Percentiles rank a stretch among this genome's conserved stretches.
Conservation (phyloP, 1,140 invertebrate genomes). For the Drosophila sp. region DNA sequence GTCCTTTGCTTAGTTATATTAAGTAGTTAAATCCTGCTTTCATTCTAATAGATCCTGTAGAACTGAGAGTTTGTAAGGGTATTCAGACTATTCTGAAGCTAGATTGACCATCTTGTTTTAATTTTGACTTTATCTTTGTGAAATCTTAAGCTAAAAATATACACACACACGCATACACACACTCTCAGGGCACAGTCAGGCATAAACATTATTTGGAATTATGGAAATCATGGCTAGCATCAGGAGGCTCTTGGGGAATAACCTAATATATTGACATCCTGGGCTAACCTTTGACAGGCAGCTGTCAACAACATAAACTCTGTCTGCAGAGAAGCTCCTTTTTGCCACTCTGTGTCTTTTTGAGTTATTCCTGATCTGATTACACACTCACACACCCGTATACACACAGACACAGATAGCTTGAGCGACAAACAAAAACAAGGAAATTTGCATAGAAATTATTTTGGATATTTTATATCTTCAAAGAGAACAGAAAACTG, state of each 20-base stretch:
- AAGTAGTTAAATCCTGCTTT: too few species aligned
- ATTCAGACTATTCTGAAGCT: too few species aligned
- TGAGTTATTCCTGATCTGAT: conserved; percentile 66
- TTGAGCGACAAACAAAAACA: conserved; percentile 10
- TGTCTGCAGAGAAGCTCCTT: conserved; percentile 20
- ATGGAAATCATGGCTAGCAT: conserved; percentile 8
- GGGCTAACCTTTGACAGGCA: conserved; percentile 51
- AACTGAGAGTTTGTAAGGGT: too few species aligned
- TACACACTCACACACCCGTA: conserved; percentile 39
- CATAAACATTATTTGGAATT: conserved; percentile 3
- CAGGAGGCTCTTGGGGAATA: conserved; percentile 17
- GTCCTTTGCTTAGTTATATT: too few species aligned
- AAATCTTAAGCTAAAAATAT: conserved; percentile 4
- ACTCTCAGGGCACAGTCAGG: background rate
- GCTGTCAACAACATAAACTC: conserved; percentile 67
- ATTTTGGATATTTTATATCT: conserved; percentile 61
- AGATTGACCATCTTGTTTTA: background rate
- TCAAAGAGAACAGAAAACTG: conserved; percentile 51
- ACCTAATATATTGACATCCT: conserved; percentile 59
- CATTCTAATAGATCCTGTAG: too few species aligned
- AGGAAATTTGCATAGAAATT: conserved; percentile 78
- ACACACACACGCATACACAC: conserved; percentile 4
- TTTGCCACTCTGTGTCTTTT: background rate
- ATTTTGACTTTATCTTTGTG: background rate
- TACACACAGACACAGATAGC: background rate